Evolutionary conservation across 2,888 invertebrate species (phyloP).

Genomic region (Neoaliturus tenellus): DNA sequence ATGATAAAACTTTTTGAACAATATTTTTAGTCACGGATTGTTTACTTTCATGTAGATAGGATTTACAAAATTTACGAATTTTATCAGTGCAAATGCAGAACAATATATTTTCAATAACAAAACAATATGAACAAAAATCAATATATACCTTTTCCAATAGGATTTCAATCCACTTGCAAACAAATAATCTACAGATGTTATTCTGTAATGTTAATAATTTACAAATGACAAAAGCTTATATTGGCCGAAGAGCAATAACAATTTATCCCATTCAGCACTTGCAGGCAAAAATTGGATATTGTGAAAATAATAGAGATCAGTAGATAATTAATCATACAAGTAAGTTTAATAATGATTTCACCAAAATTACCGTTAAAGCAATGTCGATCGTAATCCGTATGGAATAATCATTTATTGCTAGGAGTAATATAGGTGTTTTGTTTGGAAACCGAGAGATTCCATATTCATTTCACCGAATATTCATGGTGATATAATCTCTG

Average conservation of each 20-base stretch:
- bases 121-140: too few species aligned
- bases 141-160: too few species aligned
- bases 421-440: constrained; percentile 38
- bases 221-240: neutral
- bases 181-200: neutral
- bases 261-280: neutral
- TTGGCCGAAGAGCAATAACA: neutral
- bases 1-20: too few species aligned
- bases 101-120: too few species aligned
- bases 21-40: too few species aligned
- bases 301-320: neutral
- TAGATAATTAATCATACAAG: neutral
- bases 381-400: constrained; percentile 9
- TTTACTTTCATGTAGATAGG: too few species aligned
- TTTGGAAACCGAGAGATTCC: constrained; percentile 15
- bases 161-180: too few species aligned
- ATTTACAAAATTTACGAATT: too few species aligned
- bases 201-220: too few species aligned
- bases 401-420: constrained; percentile 24
- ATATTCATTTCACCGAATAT: constrained; percentile 31
- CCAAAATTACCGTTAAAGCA: neutral
- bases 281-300: neutral
- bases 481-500: constrained; percentile 38
- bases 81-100: too few species aligned
- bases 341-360: constrained; percentile 2